Percentiles rank a stretch among this genome's conserved stretches.
These are phyloP conservation scores for Plecotus auritus DNA, from an alignment of 2,113 vertebrate genomes.

Conservation along the genomic window DNA sequence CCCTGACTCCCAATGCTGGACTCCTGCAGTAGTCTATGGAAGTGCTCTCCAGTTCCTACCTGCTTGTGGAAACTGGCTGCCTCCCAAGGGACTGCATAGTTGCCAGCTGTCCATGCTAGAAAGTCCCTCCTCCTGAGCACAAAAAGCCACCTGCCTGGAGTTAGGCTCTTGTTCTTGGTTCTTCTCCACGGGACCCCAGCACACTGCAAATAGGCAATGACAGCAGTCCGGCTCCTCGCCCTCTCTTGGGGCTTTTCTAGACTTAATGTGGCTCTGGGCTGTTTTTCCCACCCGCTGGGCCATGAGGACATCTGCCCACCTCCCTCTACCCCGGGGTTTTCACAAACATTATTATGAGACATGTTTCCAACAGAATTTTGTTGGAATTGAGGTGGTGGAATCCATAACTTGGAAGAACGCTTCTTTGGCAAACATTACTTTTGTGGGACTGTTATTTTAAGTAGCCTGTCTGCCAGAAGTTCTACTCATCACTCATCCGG, in stretches of 20 bases:
- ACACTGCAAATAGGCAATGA: neutral
- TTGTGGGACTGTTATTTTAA: neutral
- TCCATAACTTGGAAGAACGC: conserved; percentile 12
- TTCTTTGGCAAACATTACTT: conserved; percentile 5
- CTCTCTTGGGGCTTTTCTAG: neutral
- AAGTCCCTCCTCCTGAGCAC: neutral
- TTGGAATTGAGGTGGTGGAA: neutral
- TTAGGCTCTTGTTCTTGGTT: neutral
- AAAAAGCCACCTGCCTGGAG: neutral
- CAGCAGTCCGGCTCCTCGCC: neutral
- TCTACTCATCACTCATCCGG: neutral
- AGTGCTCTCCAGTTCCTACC: neutral
- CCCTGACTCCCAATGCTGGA: neutral
- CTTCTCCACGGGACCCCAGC: neutral
- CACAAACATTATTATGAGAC: neutral
- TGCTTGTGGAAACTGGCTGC: neutral
- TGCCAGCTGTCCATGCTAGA: neutral
- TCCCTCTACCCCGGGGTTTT: neutral
- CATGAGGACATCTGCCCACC: neutral
- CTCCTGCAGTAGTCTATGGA: rapidly evolving
- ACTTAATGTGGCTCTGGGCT: neutral
- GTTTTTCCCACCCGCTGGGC: neutral
- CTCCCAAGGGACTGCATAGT: neutral
- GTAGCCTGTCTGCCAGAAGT: neutral
- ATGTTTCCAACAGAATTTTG: neutral